Evolutionary conservation across 2,113 vertebrate species (phyloP).

Genomic region (Rhabdomys dilectus): DNA sequence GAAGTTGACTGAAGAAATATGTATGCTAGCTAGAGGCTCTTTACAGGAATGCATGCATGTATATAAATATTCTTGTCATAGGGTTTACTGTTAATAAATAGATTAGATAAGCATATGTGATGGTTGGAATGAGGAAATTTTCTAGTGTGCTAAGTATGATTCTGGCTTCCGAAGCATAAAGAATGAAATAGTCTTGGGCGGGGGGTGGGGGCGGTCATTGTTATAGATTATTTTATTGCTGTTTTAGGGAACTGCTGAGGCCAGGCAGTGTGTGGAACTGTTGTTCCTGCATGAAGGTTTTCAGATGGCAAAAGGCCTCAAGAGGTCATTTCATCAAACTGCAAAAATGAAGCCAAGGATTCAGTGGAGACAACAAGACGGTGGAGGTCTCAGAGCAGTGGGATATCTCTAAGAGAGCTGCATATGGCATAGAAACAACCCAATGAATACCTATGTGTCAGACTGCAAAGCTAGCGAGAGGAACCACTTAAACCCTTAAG

Average conservation of each 20-base stretch:
- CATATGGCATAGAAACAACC: background rate
- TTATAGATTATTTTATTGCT: background rate
- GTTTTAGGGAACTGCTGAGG: background rate
- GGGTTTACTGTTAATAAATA: background rate
- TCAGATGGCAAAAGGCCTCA: background rate
- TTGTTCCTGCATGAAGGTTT: background rate
- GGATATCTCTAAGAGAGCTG: background rate
- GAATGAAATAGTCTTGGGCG: background rate
- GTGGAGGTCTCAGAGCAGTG: background rate
- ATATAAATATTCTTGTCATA: background rate
- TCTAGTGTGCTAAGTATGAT: background rate
- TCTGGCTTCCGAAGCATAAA: background rate
- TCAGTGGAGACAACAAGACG: background rate
- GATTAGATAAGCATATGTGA: background rate
- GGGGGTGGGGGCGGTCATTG: fast-evolving
- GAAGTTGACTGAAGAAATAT: background rate
- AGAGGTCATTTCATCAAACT: background rate
- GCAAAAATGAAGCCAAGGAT: too few species aligned
- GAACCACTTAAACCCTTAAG: background rate
- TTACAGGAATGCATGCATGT: background rate
- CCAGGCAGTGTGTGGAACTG: background rate
- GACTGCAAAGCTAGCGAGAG: background rate
- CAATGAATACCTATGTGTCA: background rate
- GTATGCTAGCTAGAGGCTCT: background rate
- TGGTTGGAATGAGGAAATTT: background rate